These are phyloP conservation scores for Ochotona princeps DNA, from an alignment of 2,113 vertebrate species.

Conservation along the genomic window DNA sequence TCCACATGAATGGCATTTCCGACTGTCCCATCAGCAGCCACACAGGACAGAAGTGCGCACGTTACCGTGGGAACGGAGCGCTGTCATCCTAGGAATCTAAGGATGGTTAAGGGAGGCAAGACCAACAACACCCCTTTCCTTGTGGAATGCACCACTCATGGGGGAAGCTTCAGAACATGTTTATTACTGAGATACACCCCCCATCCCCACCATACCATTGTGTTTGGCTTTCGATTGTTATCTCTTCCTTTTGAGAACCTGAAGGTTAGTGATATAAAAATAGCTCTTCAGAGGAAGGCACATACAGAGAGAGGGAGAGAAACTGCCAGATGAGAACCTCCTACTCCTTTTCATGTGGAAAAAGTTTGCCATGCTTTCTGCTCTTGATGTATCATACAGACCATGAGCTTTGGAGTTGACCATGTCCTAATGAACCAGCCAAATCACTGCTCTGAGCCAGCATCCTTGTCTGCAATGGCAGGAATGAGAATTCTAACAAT, in stretches of 20 bases:
- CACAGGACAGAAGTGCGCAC: neutral
- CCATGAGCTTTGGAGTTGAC: neutral
- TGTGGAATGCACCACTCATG: neutral
- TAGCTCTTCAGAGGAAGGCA: constrained; percentile 18
- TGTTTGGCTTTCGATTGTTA: constrained; percentile 60
- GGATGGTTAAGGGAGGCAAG: constrained; percentile 14
- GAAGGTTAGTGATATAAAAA: constrained; percentile 67
- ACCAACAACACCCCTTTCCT: neutral
- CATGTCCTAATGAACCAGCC: neutral
- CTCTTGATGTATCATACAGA: neutral
- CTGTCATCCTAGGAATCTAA: neutral
- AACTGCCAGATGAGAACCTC: constrained; percentile 47
- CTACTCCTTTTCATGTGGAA: constrained; percentile 40
- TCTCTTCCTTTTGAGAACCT: constrained; percentile 53
- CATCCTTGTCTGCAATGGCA: neutral
- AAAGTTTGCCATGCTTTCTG: neutral
- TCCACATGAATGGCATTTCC: neutral
- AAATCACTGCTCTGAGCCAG: neutral
- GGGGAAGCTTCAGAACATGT: neutral
- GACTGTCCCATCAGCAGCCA: neutral
- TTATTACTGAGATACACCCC: neutral
- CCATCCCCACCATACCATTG: neutral
- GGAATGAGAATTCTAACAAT: neutral
- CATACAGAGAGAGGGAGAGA: neutral
- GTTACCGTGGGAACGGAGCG: neutral